phyloP scores from a whole-genome alignment of 2,888 invertebrate genomes.

The Meliscaeva auricollis region DNA sequence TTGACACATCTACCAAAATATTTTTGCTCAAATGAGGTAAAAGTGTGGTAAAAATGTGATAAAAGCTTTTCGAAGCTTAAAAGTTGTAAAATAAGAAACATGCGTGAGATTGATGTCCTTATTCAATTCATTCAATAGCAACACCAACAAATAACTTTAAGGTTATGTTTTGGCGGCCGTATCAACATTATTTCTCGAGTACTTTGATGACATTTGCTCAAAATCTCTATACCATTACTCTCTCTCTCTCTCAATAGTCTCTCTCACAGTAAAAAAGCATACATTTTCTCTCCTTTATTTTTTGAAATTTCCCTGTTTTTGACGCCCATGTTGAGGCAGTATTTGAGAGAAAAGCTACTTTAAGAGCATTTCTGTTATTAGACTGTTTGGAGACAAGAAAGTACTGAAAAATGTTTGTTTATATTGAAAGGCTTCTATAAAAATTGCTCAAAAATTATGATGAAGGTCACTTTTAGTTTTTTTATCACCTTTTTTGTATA shows the following conservation, averaged over 20 bases:
- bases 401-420: not conserved
- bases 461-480: constrained; percentile 1
- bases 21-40: constrained; percentile 17
- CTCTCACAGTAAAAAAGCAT: no score
- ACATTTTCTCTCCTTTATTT: not conserved
- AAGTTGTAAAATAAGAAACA: not conserved
- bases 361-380: not conserved
- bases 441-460: not conserved
- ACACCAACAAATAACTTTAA: not conserved
- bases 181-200: not conserved
- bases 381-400: not conserved
- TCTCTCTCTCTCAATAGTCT: not conserved
- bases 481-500: not conserved
- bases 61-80: not conserved
- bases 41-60: not conserved
- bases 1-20: not conserved
- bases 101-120: not conserved
- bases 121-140: not conserved
- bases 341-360: not conserved
- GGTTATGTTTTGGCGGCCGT: not conserved
- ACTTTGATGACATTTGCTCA: not conserved
- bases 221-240: not conserved
- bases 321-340: not conserved
- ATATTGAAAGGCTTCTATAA: not conserved
- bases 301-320: not conserved